phyloP scores from a whole-genome alignment of 1,140 invertebrate species.

The Aethina tumida region DNA sequence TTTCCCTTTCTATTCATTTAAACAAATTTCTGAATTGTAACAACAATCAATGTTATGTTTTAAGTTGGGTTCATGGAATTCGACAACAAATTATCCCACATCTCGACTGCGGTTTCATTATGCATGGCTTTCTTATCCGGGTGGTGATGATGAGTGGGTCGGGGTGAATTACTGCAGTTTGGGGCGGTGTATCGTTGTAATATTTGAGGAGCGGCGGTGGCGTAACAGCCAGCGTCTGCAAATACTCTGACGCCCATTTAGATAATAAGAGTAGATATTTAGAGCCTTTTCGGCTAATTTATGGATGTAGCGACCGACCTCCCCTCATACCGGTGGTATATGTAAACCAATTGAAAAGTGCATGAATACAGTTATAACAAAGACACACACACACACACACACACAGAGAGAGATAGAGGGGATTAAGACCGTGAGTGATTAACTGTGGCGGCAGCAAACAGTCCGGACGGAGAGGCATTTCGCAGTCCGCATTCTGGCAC shows the following conservation, averaged over 20 bases:
- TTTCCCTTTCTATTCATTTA: no score
- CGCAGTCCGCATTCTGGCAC: slow-evolving; percentile 11
- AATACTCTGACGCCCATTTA: slow-evolving; percentile 32
- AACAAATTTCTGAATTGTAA: no score
- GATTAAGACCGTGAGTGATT: no score
- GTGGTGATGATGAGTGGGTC: slow-evolving; percentile 10
- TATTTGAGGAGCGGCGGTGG: slow-evolving; percentile 20
- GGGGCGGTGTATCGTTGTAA: slow-evolving; percentile 16
- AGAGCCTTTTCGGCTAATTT: slow-evolving; percentile 34
- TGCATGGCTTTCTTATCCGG: neutral
- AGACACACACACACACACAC: neutral
- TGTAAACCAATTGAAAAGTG: slow-evolving; percentile 1
- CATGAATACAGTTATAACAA: no score
- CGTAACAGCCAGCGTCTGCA: slow-evolving; percentile 26
- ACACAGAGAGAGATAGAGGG: neutral
- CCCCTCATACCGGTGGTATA: slow-evolving; percentile 7
- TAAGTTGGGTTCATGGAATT: no score
- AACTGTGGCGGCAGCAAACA: slow-evolving; percentile 1
- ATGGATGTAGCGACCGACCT: slow-evolving; percentile 21
- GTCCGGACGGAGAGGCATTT: slow-evolving; percentile 14
- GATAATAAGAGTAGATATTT: slow-evolving; percentile 34
- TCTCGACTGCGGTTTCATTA: no score
- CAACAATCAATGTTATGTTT: no score
- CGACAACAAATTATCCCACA: no score
- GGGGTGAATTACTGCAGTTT: slow-evolving; percentile 11